Percentiles rank a stretch among this genome's conserved stretches.
Evolutionary conservation across 2,797 vertebrate species (phyloP).

Genomic region (Aeoliscus strigatus): DNA sequence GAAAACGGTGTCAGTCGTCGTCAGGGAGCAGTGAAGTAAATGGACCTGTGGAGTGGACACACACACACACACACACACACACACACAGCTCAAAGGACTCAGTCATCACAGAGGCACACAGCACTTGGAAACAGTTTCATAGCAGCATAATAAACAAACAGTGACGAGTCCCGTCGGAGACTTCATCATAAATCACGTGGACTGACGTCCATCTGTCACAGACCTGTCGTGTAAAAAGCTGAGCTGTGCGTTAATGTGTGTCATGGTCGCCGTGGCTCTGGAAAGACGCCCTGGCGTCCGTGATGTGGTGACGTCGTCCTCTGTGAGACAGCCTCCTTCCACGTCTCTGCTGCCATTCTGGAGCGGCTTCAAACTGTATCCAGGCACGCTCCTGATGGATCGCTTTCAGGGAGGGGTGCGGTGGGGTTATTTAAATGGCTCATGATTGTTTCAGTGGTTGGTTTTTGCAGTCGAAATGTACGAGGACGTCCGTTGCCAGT

Average conservation of each 20-base stretch:
- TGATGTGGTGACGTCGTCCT: conserved; percentile 22
- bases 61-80: too few relatives aligned
- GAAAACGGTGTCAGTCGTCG: too few relatives aligned
- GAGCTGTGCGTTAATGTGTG: conserved; percentile 26
- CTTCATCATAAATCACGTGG: background rate
- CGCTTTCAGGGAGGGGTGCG: conserved; percentile 40
- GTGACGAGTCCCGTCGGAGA: conserved; percentile 11
- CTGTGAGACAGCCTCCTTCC: conserved; percentile 16
- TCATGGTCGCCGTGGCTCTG: conserved; percentile 33
- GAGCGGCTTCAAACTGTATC: too few relatives aligned
- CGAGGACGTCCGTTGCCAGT: conserved; percentile 34
- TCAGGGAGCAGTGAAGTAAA: too few relatives aligned
- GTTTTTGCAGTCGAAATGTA: conserved; percentile 49
- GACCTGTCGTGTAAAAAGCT: conserved; percentile 6
- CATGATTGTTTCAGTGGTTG: conserved; percentile 55
- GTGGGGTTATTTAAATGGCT: conserved; percentile 43
- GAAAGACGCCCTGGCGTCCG: conserved; percentile 10
- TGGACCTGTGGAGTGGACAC: too few relatives aligned
- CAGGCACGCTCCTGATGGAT: conserved; percentile 43
- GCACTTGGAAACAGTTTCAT: conserved; percentile 25
- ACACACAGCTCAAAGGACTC: background rate
- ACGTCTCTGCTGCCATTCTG: too few relatives aligned
- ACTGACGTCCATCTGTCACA: conserved; percentile 11
- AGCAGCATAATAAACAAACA: conserved; percentile 28
- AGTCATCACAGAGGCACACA: conserved; percentile 11